Conservation (phyloP, 2,797 vertebrate species). For the Selene dorsalis region DNA sequence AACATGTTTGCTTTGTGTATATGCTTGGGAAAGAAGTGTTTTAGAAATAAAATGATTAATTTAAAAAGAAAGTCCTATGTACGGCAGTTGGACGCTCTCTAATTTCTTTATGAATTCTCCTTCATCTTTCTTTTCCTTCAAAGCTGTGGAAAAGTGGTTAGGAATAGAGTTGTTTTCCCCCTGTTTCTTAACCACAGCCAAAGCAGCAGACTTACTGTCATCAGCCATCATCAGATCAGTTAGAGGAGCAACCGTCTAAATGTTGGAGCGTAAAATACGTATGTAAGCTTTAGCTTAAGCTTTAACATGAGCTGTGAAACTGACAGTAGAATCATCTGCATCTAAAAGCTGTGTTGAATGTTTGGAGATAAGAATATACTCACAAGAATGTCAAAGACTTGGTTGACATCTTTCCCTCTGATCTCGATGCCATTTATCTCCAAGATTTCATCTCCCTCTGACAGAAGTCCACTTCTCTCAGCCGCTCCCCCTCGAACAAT, state of each 20-base stretch:
- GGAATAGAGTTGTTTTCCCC: too few species aligned
- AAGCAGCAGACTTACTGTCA: background rate
- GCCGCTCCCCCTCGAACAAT: slow-evolving; percentile 97
- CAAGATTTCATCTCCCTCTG: slow-evolving; percentile 96
- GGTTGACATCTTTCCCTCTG: slow-evolving; percentile 97
- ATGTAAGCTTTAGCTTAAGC: background rate
- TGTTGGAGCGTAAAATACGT: background rate
- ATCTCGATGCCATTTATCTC: slow-evolving; percentile 97
- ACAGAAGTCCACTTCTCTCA: slow-evolving; percentile 93
- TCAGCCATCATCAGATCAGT: background rate
- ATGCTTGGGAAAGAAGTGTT: too few species aligned
- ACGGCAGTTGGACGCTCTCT: too few species aligned
- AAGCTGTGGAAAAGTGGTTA: too few species aligned
- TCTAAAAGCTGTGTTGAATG: background rate
- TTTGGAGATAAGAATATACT: slow-evolving; percentile 55
- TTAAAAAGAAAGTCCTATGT: too few species aligned
- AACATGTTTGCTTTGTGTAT: too few species aligned
- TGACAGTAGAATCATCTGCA: background rate
- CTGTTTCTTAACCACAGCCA: background rate
- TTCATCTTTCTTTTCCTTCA: too few species aligned
- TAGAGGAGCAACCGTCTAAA: background rate
- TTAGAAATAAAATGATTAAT: too few species aligned
- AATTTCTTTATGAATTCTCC: too few species aligned
- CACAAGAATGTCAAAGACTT: slow-evolving; percentile 98
- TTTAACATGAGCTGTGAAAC: background rate